A percentile compares a stretch with the other conserved stretches of the same genome.
phyloP scores from a whole-genome alignment of 2,113 vertebrate genomes.

The Toxostoma redivivum region DNA sequence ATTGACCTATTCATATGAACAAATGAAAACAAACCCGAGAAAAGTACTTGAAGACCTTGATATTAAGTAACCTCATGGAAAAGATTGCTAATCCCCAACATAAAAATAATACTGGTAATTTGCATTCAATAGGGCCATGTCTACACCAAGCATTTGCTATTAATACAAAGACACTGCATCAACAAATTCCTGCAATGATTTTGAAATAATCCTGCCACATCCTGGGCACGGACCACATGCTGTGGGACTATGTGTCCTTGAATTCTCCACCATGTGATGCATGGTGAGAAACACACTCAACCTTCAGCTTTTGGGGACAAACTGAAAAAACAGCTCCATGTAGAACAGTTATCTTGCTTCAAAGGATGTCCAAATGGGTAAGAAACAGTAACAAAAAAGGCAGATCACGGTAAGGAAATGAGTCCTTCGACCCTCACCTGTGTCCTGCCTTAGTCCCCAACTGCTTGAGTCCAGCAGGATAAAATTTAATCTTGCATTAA shows the following conservation, averaged over 20 bases:
- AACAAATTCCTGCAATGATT: neutral
- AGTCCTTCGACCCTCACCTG: neutral
- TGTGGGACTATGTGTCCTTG: neutral
- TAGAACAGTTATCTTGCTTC: neutral
- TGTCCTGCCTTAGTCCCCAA: neutral
- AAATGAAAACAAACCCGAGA: neutral
- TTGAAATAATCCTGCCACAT: neutral
- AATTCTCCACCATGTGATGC: neutral
- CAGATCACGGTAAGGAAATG: accelerated
- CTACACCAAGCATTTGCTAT: neutral
- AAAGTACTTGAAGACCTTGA: neutral
- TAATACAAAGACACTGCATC: neutral
- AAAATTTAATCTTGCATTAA: neutral
- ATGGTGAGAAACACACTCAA: neutral
- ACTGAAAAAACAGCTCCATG: neutral
- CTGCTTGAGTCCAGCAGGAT: neutral
- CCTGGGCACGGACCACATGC: neutral
- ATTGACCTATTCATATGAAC: neutral
- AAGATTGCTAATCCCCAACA: neutral
- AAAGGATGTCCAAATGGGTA: neutral
- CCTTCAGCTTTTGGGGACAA: neutral
- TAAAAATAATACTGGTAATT: neutral
- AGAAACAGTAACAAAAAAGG: neutral
- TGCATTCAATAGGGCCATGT: neutral
- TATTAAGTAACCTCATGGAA: neutral